Evolutionary conservation across 2,888 invertebrate genomes (phyloP).

Genomic region (Fabriciana adippe): DNA sequence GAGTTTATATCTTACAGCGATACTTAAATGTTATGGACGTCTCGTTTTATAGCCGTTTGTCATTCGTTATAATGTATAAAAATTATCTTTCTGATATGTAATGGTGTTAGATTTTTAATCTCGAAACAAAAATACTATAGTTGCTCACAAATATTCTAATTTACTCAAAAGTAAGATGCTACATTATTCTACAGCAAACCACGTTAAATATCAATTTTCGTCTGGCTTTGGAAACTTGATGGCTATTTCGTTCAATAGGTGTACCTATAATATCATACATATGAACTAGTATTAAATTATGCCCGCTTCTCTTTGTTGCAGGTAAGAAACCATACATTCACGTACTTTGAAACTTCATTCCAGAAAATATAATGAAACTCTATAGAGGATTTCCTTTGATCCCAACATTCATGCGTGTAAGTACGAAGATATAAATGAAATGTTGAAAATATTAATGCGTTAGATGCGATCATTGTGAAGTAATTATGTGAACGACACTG

Average conservation of each 20-base stretch:
- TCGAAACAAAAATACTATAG: background rate
- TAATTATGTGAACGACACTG: constrained; percentile 38
- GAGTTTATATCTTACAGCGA: constrained; percentile 43
- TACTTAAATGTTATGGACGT: constrained; percentile 41
- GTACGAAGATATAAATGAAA: constrained; percentile 45
- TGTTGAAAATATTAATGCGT: constrained; percentile 43
- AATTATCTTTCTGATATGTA: constrained; percentile 27
- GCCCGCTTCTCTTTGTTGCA: constrained; percentile 46
- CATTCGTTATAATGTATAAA: constrained; percentile 42
- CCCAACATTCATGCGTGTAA: constrained; percentile 45
- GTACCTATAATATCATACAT: constrained; percentile 4
- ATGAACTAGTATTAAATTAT: constrained; percentile 24
- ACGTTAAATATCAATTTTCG: no score
- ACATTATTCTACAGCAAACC: background rate
- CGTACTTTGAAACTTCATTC: constrained; percentile 26
- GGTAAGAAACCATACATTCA: constrained; percentile 47
- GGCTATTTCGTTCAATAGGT: no score
- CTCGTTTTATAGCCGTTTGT: constrained; percentile 43
- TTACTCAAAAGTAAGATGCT: background rate
- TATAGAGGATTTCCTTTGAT: constrained; percentile 50
- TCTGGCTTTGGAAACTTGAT: no score
- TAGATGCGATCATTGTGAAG: constrained; percentile 42
- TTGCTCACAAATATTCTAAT: constrained; percentile 3
- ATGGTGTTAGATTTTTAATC: constrained; percentile 29
- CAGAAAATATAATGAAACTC: constrained; percentile 41